phyloP scores from a whole-genome alignment of 2,888 invertebrate genomes.

The Rhabditoides inermis region DNA sequence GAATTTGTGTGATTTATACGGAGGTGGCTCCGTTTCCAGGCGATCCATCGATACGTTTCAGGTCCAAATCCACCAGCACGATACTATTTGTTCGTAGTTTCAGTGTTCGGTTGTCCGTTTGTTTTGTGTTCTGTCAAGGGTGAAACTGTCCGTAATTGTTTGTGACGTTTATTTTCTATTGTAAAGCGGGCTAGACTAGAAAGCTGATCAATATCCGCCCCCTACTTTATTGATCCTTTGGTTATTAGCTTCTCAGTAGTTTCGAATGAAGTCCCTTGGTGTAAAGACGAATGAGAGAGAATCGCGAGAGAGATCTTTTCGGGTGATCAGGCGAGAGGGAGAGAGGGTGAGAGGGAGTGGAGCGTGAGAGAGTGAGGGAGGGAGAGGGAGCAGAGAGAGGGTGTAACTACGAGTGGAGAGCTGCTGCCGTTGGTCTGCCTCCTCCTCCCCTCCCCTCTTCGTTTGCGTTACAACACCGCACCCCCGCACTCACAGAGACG shows the following conservation, averaged over 20 bases:
- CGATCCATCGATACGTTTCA: not conserved
- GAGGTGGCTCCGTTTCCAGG: not conserved
- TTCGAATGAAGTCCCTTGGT: too few relatives aligned
- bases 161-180: too few relatives aligned
- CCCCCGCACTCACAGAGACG: not conserved
- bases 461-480: too few relatives aligned
- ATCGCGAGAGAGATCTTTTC: not conserved
- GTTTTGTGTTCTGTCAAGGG: too few relatives aligned
- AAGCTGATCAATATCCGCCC: too few relatives aligned
- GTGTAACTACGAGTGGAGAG: not conserved
- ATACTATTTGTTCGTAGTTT: slow-evolving; percentile 5
- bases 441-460: not conserved
- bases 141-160: too few relatives aligned
- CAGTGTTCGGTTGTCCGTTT: too few relatives aligned
- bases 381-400: not conserved
- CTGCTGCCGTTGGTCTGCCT: not conserved
- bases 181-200: too few relatives aligned
- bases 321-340: not conserved
- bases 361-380: slow-evolving; percentile 2
- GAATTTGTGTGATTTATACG: too few relatives aligned
- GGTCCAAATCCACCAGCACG: slow-evolving; percentile 5
- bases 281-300: not conserved
- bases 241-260: too few relatives aligned
- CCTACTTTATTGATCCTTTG: too few relatives aligned
- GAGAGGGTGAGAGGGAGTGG: slow-evolving; percentile 1